A percentile compares a stretch with the other conserved stretches of the same genome.
Conservation (phyloP, 2,888 invertebrate genomes). For the Diploptera punctata region DNA sequence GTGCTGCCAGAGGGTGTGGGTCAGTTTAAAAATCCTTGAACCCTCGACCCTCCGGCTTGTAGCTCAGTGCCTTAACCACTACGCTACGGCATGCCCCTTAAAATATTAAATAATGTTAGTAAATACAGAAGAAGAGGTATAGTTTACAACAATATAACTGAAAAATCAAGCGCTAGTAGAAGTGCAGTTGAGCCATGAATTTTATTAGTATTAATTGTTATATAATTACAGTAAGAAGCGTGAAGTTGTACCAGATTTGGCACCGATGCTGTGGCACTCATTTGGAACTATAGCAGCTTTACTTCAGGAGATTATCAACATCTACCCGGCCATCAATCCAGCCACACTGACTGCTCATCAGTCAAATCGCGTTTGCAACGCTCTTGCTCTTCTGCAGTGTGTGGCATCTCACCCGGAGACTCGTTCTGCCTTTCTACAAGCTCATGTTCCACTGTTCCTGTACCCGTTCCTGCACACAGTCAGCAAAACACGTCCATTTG, state of each 20-base stretch:
- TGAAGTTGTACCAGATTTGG: slow-evolving; percentile 93
- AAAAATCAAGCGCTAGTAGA: too few species aligned
- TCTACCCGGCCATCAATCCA: slow-evolving; percentile 98
- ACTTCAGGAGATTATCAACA: slow-evolving; percentile 96
- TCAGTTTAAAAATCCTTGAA: too few species aligned
- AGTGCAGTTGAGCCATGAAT: too few species aligned
- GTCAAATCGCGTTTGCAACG: slow-evolving; percentile 99
- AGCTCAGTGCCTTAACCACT: too few species aligned
- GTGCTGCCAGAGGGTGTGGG: too few species aligned
- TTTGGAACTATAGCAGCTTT: slow-evolving; percentile 97
- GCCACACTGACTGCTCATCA: slow-evolving; percentile 97
- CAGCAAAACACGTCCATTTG: slow-evolving; percentile 98
- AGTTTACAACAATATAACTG: too few species aligned
- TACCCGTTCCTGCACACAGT: slow-evolving; percentile 99
- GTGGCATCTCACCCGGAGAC: slow-evolving; percentile 99
- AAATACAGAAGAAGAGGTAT: too few species aligned
- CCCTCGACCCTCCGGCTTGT: too few species aligned
- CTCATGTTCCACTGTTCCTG: slow-evolving; percentile 96
- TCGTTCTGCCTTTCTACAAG: slow-evolving; percentile 92
- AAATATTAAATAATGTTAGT: too few species aligned
- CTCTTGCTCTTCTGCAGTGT: slow-evolving; percentile 95
- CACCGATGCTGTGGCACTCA: slow-evolving; percentile 98
- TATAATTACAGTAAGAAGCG: slow-evolving; percentile 72
- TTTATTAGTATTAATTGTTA: too few species aligned
- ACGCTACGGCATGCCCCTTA: too few species aligned